Percentiles rank a stretch among this genome's conserved stretches.
Evolutionary conservation across 2,113 vertebrate genomes (phyloP).

Genomic region (Stigmatopora argus): DNA sequence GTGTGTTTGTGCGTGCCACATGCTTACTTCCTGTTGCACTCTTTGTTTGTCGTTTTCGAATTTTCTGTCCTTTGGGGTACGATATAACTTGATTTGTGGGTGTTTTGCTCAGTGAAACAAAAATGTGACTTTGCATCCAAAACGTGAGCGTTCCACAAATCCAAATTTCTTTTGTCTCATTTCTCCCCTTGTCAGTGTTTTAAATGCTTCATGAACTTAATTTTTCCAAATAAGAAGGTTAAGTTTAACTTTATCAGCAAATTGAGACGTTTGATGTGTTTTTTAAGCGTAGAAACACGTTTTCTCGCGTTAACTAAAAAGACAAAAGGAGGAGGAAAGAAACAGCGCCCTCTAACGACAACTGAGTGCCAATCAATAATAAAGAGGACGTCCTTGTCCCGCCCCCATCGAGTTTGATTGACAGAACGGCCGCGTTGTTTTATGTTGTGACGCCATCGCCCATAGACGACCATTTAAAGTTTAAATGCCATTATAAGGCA

Average conservation of each 20-base stretch:
- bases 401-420: conserved; percentile 7
- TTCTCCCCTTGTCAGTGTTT: background rate
- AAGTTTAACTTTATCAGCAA: background rate
- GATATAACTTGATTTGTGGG: background rate
- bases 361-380: background rate
- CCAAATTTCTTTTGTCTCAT: background rate
- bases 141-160: background rate
- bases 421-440: background rate
- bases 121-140: background rate
- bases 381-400: conserved; percentile 1
- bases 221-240: no score
- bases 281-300: background rate
- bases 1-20: background rate
- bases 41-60: conserved; percentile 54
- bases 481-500: no score
- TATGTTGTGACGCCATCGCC: background rate
- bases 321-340: background rate
- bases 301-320: background rate
- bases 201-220: background rate
- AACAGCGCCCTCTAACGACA: background rate
- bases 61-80: conserved; percentile 47
- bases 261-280: background rate
- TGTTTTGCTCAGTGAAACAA: background rate
- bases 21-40: conserved; percentile 62
- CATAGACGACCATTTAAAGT: background rate